Base-by-base conservation (phyloP, 2,113 vertebrate genomes). In the Ciconia stormi region DNA sequence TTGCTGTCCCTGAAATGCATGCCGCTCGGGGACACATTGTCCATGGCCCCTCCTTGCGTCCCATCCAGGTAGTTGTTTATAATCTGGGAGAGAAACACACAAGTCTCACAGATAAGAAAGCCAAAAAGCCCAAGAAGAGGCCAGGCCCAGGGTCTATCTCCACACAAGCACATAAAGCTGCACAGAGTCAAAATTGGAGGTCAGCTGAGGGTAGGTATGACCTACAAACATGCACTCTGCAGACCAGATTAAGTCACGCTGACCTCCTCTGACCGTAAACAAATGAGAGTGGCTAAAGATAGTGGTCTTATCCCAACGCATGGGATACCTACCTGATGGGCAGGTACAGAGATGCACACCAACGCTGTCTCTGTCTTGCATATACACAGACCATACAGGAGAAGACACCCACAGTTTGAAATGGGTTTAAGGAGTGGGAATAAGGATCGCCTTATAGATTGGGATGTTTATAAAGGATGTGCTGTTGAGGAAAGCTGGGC, bases 1-100 rank as follows among this genome's bases (percentile, higher is more conserved):
- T 97, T 98, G 89, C 98, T 99, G 95, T 99, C 99, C 9, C 97
- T 94, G 88, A 99, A 99, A 95, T 98, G 98, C 97, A 99, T 98
- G 71, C 98, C 98, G 4, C 97, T 97, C 7, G 22, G 87, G 78
- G 73, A 79, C 0, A 30, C 86, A 77, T 72, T 74, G 59, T 91
- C 94, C 36, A 40, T 5, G 3, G 49, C 30, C 13, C 52, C 94
- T 1, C 12, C 74, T 30, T 67, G 92, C 0, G 11, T 61, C 44
- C 96, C 97, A 4, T 98, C 98, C 93, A 99, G 11, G 16, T 98
- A 98, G 77, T 98, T 99, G 95, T 98, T 99, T 97, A 98, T 96
- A 91, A 98, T 97, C 98, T 99, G 93, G 40, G 59, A 93, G 38
- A 92, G 78, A 95, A 92, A 93, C 23, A 81, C 16, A 65, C 3